Evolutionary conservation across 2,888 invertebrate species (phyloP), one percentile per base, ranked within the genome.

Genomic region (Ashinkailepas kermadecensis): DNA sequence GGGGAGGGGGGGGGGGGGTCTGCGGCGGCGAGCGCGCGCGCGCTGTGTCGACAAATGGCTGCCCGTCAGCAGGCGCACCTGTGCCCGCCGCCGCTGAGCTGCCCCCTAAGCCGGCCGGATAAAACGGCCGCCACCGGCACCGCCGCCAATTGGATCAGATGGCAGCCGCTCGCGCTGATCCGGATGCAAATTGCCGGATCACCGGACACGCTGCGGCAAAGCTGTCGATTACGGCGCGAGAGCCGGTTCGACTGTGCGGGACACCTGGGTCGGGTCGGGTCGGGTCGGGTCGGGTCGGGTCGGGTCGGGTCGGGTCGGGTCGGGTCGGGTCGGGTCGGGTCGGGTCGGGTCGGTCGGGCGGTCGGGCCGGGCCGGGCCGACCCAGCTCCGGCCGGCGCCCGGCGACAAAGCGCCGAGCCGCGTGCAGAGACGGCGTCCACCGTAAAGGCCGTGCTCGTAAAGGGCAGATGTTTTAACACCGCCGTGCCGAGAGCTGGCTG

Each of bases 171-270:
- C 56, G 15, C 54, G 74, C 74, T 74, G 74, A 74, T 54, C 74
- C 74, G 39, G 74, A 74, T 74, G 74, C 74, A 74, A 74, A 74
- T 74, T 74, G 74, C 54, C 56, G 74, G 74, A 74, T 74, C 74
- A 70, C 39, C 70, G 70, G 12, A 15, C 25, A 39, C 25, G 23
- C 39, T 39, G 70, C 70, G 70, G 70, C 70, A 70, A 70, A 70
- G 70, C 70, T 70, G 70, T 70, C 70, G 70, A 70, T 70, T 70
- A 70, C 70, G 13, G 70, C 39, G 15, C 21, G 67, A 7, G 39
- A 39, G 39, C 39, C 70, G 70, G 8, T 13, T 4, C 65, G 13
- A 15, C 6, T 39, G 65, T 1, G 39, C 39, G 39, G 39, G 39
- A 39, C 39, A 39, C 39, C 39, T 39, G 39, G 39, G 39, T 39